These are phyloP conservation scores for Scaptomyza polygonia DNA, from an alignment of 2,888 invertebrate species.

Conservation along the genomic window DNA sequence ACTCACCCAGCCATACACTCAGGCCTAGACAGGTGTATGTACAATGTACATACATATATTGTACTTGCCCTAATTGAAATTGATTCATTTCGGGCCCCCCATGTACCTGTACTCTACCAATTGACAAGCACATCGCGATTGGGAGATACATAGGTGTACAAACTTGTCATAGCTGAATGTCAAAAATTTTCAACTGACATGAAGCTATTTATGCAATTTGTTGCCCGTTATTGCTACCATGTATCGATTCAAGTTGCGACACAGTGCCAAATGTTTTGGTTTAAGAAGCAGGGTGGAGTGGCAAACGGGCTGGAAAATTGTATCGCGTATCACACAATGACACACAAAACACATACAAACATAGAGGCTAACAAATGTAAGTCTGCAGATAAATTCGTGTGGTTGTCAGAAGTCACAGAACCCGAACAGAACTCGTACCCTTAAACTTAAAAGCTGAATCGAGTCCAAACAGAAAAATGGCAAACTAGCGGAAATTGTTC, in stretches of 20 bases:
- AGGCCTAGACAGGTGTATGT: slow-evolving; percentile 26
- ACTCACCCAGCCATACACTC: slow-evolving; percentile 14
- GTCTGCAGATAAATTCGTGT: slow-evolving; percentile 43
- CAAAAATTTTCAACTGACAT: slow-evolving; percentile 66
- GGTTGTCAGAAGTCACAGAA: slow-evolving; percentile 29
- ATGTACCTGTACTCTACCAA: slow-evolving; percentile 35
- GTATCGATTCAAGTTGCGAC: slow-evolving; percentile 70
- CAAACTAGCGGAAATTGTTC: slow-evolving; percentile 59
- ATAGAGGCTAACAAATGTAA: background rate
- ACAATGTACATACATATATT: too few relatives aligned
- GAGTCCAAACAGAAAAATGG: slow-evolving; percentile 60
- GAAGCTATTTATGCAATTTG: slow-evolving; percentile 60
- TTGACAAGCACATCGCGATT: slow-evolving; percentile 20
- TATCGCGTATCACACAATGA: slow-evolving; percentile 67
- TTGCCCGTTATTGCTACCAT: slow-evolving; percentile 42
- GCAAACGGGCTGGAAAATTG: slow-evolving; percentile 24
- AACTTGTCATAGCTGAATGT: slow-evolving; percentile 49
- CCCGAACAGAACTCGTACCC: slow-evolving; percentile 22
- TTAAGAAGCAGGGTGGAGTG: background rate
- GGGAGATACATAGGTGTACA: background rate
- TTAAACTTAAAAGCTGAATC: slow-evolving; percentile 40
- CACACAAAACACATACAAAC: slow-evolving; percentile 2
- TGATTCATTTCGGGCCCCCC: slow-evolving; percentile 57
- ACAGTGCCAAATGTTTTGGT: slow-evolving; percentile 67
- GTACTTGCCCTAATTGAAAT: slow-evolving; percentile 76